phyloP scores from a whole-genome alignment of 2,113 vertebrate species.

The Pseudonaja textilis region DNA sequence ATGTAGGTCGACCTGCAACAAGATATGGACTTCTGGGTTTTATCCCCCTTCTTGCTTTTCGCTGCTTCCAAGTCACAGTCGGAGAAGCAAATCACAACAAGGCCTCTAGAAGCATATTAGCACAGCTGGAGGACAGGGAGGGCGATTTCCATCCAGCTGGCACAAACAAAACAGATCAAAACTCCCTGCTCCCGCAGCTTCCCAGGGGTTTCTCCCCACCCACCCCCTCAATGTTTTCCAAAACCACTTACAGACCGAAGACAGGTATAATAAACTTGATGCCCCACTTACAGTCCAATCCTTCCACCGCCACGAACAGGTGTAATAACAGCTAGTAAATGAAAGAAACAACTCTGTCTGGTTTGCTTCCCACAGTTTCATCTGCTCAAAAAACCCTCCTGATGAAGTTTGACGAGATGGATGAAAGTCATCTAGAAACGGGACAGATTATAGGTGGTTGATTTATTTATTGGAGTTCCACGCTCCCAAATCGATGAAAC shows the following conservation, averaged over 20 bases:
- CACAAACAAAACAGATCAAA: slow-evolving; percentile 31
- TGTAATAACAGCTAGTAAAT: slow-evolving; percentile 38
- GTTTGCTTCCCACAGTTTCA: slow-evolving; percentile 55
- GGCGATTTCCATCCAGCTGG: slow-evolving; percentile 17
- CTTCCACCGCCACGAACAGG: slow-evolving; percentile 37
- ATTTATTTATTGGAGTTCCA: not conserved
- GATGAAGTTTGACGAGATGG: not conserved
- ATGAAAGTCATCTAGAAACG: not conserved
- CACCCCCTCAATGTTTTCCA: slow-evolving; percentile 52
- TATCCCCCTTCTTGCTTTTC: not conserved
- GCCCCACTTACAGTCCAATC: slow-evolving; percentile 64
- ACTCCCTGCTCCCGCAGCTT: too few relatives aligned
- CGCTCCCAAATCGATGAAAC: not conserved
- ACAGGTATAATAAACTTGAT: slow-evolving; percentile 69
- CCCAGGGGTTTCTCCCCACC: not conserved
- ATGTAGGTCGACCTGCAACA: not conserved
- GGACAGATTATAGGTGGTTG: not conserved
- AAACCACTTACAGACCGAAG: slow-evolving; percentile 68
- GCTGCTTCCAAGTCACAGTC: not conserved
- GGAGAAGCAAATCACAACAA: not conserved
- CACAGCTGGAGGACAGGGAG: not conserved
- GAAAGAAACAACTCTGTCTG: slow-evolving; percentile 11
- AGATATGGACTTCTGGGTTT: not conserved
- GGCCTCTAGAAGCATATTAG: fast-evolving
- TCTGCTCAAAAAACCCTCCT: slow-evolving; percentile 37